Evolutionary conservation across 2,888 invertebrate genomes (phyloP).

Genomic region (Noctua janthe): DNA sequence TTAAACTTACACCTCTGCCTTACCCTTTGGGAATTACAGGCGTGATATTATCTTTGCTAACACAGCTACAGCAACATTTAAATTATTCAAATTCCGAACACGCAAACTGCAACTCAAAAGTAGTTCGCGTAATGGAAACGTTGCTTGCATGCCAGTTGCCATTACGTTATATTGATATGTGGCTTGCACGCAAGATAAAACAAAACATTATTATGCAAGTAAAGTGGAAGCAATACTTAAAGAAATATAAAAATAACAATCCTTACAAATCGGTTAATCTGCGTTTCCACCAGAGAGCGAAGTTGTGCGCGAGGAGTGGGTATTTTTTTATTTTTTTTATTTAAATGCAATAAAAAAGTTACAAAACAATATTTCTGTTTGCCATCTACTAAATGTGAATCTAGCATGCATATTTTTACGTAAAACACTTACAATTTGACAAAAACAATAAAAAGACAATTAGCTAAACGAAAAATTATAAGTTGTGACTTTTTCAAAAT

Average conservation of each 20-base stretch:
- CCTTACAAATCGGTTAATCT: background rate
- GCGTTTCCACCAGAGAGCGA: background rate
- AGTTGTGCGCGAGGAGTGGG: background rate
- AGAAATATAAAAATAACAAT: background rate
- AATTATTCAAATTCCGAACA: constrained; percentile 12
- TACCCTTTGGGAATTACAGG: background rate
- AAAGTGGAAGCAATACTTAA: constrained; percentile 6
- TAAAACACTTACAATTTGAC: too few species aligned
- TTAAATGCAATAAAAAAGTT: too few species aligned
- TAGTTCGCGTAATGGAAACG: constrained; percentile 18
- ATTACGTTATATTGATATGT: constrained; percentile 24
- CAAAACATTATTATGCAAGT: background rate
- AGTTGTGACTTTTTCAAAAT: too few species aligned
- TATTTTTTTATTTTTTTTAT: too few species aligned
- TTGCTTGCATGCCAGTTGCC: constrained; percentile 29
- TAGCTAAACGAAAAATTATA: too few species aligned
- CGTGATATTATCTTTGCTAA: background rate
- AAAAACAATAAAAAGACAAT: too few species aligned
- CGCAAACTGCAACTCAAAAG: constrained; percentile 21
- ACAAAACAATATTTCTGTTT: too few species aligned
- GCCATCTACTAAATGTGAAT: too few species aligned
- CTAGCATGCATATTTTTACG: too few species aligned
- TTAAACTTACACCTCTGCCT: background rate
- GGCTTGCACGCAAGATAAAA: constrained; percentile 20
- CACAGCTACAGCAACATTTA: constrained; percentile 1